A percentile compares a stretch with the other conserved stretches of the same genome.
Conservation (phyloP, 2,797 vertebrate species). For the Galago senegalensis region DNA sequence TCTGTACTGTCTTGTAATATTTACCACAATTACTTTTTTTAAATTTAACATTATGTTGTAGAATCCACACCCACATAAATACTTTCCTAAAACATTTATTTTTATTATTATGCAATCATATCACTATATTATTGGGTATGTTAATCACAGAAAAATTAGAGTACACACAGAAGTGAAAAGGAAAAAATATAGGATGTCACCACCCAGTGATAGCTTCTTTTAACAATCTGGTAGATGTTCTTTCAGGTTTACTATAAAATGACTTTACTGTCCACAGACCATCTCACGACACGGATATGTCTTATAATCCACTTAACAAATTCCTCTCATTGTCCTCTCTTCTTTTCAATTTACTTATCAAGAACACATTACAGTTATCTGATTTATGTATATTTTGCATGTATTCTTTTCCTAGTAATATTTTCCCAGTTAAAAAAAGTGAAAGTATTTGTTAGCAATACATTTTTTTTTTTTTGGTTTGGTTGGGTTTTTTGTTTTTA, state of each 20-base stretch:
- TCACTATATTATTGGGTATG: neutral
- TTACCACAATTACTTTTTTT: neutral
- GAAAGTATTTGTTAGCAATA: neutral
- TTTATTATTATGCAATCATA: neutral
- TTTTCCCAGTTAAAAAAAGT: neutral
- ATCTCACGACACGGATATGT: neutral
- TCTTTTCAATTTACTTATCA: constrained; percentile 40
- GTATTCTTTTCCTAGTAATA: neutral
- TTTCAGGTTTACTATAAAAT: constrained; percentile 33
- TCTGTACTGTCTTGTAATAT: neutral
- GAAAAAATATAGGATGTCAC: neutral
- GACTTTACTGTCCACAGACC: neutral
- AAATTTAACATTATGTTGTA: neutral
- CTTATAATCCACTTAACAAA: constrained; percentile 2
- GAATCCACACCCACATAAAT: neutral
- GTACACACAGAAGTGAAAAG: neutral
- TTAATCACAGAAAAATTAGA: neutral
- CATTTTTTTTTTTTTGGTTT: neutral
- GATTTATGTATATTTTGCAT: neutral
- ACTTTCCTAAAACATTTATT: neutral
- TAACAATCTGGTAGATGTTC: neutral
- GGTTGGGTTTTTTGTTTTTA: neutral
- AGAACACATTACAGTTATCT: neutral
- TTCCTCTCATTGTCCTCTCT: neutral
- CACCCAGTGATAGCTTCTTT: neutral